Evolutionary conservation across 2,797 vertebrate genomes (phyloP), one percentile per base, ranked within the genome.

Genomic region (Sciurus carolinensis): DNA sequence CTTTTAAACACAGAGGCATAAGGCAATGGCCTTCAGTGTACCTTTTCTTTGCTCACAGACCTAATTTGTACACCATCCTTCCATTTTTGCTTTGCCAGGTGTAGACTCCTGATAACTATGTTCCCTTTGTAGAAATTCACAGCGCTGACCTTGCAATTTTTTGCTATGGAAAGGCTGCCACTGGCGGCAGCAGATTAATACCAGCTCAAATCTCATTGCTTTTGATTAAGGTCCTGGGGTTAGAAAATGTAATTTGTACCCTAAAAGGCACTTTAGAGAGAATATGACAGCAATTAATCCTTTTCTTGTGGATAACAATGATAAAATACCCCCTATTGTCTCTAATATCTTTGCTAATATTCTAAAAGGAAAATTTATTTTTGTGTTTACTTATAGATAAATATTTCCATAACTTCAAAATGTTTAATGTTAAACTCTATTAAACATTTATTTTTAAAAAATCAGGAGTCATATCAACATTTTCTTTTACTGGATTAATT

Each of bases 171-270:
- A 98, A 94, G 98, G 96, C 88, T 83, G 81, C 90, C 94, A 81
- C 96, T 96, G 97, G 95, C 91, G 98, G 91, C 81, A 94, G 85
- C 82, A 98, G 98, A 98, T 98, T 98, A 98, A 97, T 96, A 96
- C 97, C 96, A 98, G 97, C 97, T 98, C 97, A 98, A 97, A 97
- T 98, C 97, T 96, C 97, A 81, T 98, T 98, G 98, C 97, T 98
- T 99, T 99, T 99, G 98, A 99, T 99, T 99, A 99, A 99, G 99
- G 99, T 99, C 98, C 96, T 97, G 88, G 98, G 99, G 99, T 99
- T 99, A 99, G 98, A 98, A 98, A 99, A 99, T 99, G 98, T 98
- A 99, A 99, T 99, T 99, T 99, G 96, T 98, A 99, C 98, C 98
- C 98, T 98, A 98, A 98, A 98, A 98, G 97, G 96, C 98, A 98